A percentile compares a stretch with the other conserved stretches of the same genome.
These are phyloP conservation scores for Eospalax fontanierii DNA, from an alignment of 2,797 vertebrate species.

Conservation along the genomic window DNA sequence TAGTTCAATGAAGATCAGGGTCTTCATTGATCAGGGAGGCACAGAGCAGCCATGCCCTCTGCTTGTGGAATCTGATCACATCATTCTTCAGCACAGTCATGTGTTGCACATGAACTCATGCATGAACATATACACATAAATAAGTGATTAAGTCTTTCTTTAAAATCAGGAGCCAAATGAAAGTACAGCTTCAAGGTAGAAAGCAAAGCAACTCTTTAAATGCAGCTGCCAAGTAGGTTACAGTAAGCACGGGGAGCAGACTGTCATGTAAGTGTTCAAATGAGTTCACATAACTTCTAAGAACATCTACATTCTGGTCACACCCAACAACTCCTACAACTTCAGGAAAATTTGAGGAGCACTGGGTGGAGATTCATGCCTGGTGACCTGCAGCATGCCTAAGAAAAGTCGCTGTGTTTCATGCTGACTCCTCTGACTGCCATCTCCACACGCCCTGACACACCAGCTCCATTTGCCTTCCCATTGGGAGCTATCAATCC, in stretches of 20 bases:
- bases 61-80: neutral
- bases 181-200: neutral
- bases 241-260: neutral
- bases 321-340: neutral
- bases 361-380: neutral
- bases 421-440: neutral
- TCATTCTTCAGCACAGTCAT: neutral
- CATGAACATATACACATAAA: neutral
- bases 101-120: neutral
- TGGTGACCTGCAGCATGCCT: neutral
- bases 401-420: neutral
- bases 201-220: neutral
- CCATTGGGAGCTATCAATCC: neutral
- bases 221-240: neutral
- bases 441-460: neutral
- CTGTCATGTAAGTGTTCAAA: too few relatives aligned
- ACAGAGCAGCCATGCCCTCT: neutral
- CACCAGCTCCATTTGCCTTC: neutral
- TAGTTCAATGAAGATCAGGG: neutral
- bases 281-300: neutral
- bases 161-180: neutral
- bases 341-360: neutral
- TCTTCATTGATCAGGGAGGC: too few relatives aligned
- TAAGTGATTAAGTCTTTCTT: neutral
- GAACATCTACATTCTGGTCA: neutral